Conservation (phyloP, 2,888 invertebrate species). For the Chaitophorus viminalis region DNA sequence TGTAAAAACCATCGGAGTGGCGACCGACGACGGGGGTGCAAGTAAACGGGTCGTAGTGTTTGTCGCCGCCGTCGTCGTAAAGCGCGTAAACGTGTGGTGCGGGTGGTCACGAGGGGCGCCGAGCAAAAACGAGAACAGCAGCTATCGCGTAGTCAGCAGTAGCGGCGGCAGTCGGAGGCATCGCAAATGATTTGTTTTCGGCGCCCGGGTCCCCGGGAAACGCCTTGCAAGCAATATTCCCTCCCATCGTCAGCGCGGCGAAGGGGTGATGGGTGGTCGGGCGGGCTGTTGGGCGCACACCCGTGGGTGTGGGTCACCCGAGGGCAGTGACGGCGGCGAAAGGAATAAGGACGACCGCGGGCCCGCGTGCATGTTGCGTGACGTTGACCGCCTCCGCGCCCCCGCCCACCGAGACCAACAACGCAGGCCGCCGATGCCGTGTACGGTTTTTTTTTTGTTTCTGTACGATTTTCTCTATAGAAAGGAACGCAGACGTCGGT, state of each 20-base stretch:
- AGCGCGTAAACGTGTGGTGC: neutral
- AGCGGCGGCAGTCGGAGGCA: neutral
- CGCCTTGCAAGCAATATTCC: conserved; percentile 59
- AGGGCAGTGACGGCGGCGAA: conserved; percentile 42
- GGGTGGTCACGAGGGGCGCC: neutral
- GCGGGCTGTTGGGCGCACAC: conserved; percentile 45
- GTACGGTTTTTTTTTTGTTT: conserved; percentile 32
- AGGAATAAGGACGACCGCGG: conserved; percentile 18
- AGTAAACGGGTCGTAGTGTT: neutral
- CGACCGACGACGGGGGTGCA: neutral
- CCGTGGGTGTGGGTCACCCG: conserved; percentile 61
- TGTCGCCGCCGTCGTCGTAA: neutral
- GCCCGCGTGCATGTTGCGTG: conserved; percentile 1
- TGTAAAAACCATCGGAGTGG: neutral
- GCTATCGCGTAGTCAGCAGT: neutral
- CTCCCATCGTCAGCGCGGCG: conserved; percentile 41
- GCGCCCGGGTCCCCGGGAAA: conserved; percentile 48
- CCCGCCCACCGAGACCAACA: conserved; percentile 51
- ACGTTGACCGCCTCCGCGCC: conserved; percentile 60
- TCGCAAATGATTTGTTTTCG: conserved; percentile 8
- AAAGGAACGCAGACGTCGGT: conserved; percentile 18
- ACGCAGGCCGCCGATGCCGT: neutral
- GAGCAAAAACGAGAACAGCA: neutral
- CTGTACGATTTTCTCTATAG: no score
- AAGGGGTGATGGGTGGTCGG: conserved; percentile 43